Evolutionary conservation across 2,888 invertebrate species (phyloP), one percentile per base, ranked within the genome.

Genomic region (Lottia gigantea): DNA sequence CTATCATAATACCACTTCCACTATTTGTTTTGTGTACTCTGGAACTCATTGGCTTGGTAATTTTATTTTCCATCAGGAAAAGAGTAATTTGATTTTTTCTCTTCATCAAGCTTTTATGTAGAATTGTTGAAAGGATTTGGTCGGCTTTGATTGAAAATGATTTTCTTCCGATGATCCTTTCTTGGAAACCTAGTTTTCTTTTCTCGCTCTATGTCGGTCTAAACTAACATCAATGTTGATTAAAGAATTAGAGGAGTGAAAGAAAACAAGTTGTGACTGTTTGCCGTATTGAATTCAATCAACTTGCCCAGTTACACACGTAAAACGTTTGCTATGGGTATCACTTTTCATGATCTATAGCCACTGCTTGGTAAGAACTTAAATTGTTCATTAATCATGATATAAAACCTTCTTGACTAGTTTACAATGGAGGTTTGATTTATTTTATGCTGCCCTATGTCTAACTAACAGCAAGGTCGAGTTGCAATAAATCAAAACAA

Each of bases 281-380:
- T 55, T 55, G 55, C 23, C 55, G 55, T 23, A 55, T 55, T 23
- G 55, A 55, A 55, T 55, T 23, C 19, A 55, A 55, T 55, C 55
- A 23, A 55, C 19, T 55, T 55, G 55, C 40, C 40, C 7, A 3
- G 40, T 40, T 40, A 6, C 6, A 40, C 40, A 4, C 40, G 11
- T 40, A 40, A 40, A 40, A 40, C 40, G 40, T 40, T 40, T 40
- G 40, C 40, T 40, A 8, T 40, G 40, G 40, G 40, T 40, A 40
- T 40, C 40, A 40, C 40, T 40, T 6, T 40, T 8, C 6, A 11
- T 40, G 40, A 8, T 40, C 40, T 40, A 40, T 40, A 8, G 1
- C 40, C 40, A 40, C 40, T 11, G 7, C 7, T 40, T 40, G 11
- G 40, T 40, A 40, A 8, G 40, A 40, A 40, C 40, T 40, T 40